Evolutionary conservation across 2,113 vertebrate species (phyloP).

Genomic region (Urocitellus parryii): DNA sequence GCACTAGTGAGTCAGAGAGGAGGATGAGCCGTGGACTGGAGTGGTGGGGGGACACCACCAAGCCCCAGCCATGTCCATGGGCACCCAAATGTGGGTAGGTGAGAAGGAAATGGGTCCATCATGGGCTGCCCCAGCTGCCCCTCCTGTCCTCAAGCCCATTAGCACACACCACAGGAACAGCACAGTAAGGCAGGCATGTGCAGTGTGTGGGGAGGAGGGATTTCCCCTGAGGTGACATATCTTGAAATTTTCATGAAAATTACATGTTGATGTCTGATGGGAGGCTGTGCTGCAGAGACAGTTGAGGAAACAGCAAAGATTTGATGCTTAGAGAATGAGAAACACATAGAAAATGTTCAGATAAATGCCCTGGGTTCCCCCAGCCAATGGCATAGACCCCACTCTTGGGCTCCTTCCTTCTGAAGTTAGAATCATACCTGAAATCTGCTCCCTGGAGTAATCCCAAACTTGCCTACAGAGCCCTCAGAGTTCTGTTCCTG

Average conservation of each 20-base stretch:
- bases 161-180: background rate
- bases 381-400: background rate
- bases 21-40: background rate
- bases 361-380: background rate
- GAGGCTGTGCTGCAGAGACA: background rate
- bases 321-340: background rate
- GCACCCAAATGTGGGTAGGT: background rate
- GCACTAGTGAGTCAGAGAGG: background rate
- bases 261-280: background rate
- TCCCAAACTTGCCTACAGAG: background rate
- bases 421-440: background rate
- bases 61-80: background rate
- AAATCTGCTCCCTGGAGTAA: background rate
- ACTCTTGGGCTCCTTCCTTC: background rate
- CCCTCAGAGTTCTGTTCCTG: background rate
- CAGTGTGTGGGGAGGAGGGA: accelerated
- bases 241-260: background rate
- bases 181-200: too few relatives aligned
- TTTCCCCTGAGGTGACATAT: background rate
- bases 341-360: background rate
- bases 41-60: background rate
- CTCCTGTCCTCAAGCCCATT: background rate
- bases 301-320: background rate
- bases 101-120: background rate
- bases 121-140: background rate